A percentile compares a stretch with the other conserved stretches of the same genome.
phyloP scores from a whole-genome alignment of 64 coral and sea anemone species.

The Montipora foliosa region DNA sequence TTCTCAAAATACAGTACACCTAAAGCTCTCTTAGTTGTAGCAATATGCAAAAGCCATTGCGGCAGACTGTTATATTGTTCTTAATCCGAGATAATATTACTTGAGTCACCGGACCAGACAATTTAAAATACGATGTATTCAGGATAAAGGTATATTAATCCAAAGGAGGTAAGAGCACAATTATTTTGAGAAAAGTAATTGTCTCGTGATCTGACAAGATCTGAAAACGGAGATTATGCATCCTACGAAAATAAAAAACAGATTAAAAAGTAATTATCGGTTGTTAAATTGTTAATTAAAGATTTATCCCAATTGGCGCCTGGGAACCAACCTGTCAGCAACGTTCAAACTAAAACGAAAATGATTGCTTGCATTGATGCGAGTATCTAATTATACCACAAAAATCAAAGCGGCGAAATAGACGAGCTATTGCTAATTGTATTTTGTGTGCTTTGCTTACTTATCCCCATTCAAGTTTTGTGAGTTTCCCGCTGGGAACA shows the following conservation, averaged over 20 bases:
- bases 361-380: neutral
- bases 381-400: neutral
- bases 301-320: neutral
- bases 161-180: neutral
- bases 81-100: neutral
- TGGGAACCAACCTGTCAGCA: neutral
- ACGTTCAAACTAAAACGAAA: slow-evolving; percentile 14
- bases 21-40: neutral
- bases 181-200: neutral
- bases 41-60: neutral
- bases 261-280: slow-evolving; percentile 8
- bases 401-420: too few relatives aligned
- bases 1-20: too few relatives aligned
- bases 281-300: neutral
- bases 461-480: too few relatives aligned
- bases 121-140: neutral
- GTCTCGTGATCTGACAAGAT: neutral
- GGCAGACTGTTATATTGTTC: neutral
- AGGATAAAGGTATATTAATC: neutral
- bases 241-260: neutral
- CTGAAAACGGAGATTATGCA: neutral
- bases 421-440: neutral
- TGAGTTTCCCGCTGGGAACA: too few relatives aligned
- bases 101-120: neutral
- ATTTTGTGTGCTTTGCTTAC: neutral